Evolutionary conservation across 2,888 invertebrate species (phyloP), one percentile per base, ranked within the genome.

Genomic region (Brachylomia viminalis): DNA sequence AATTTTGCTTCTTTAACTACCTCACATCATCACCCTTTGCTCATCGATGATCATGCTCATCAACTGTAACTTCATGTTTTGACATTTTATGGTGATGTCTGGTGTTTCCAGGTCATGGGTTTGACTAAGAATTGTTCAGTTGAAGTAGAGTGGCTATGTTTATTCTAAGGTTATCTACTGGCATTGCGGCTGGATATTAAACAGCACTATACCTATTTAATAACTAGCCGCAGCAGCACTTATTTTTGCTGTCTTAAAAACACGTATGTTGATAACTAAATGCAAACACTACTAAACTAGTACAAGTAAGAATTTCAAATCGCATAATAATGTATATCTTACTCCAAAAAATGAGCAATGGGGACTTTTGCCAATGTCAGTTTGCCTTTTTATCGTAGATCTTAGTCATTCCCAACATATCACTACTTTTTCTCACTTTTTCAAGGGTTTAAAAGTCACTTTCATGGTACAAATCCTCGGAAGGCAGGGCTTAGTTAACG

Each of bases 1-100:
- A 95, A 90, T 95, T 95, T 95, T 95, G 95, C 95, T 96, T 96
- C 92, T 95, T 94, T 95, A 92, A 93, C 88, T 86, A 83, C 80
- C 83, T 90, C 92, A 91, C 84, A 80, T 86, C 89, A 92, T 90
- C 85, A 88, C 85, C 88, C 75, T 82, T 83, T 87, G 85, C 84
- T 85, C 91, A 89, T 87, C 67, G 88, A 85, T 88, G 80, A 88
- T 90, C 89, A 88, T 79, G 62, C 59, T 76, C 87, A 87, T 88
- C 64, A 80, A 76, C 72, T 75, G 72, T 49, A 74, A 76, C 67
- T 79, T 82, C 84, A 86, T 84, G 75, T 86, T 81, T 84, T 89
- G 75, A 77, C 83, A 83, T 82, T 84, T 85, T 85, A 84, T 85
- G 86, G 86, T 87, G 85, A 84, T 81, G 73, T 74, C 82, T 85